Evolutionary conservation across 2,888 invertebrate genomes (phyloP).

Genomic region (Lumbricus terrestris): DNA sequence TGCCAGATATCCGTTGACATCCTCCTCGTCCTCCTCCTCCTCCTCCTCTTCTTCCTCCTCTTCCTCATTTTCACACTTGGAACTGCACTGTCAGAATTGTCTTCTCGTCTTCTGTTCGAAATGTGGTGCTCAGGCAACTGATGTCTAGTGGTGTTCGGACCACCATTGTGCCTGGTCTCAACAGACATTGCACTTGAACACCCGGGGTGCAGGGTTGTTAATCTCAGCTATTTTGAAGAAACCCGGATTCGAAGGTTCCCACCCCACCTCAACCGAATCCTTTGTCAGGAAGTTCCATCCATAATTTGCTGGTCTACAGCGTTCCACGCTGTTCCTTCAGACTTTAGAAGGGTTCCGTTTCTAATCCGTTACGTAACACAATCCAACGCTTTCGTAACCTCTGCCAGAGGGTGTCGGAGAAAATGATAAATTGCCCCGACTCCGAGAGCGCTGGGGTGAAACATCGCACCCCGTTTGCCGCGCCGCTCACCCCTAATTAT

Average conservation of each 20-base stretch:
- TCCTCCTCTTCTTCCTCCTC: too few relatives aligned
- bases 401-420: background rate
- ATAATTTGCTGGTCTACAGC: background rate
- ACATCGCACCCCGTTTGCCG: conserved; percentile 3
- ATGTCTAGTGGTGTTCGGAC: background rate
- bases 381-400: background rate
- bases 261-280: too few relatives aligned
- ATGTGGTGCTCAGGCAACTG: too few relatives aligned
- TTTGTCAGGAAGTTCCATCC: background rate
- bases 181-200: background rate
- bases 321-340: background rate
- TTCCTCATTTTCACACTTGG: too few relatives aligned
- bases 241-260: background rate
- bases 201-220: background rate
- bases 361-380: background rate
- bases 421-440: background rate
- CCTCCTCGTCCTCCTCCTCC: background rate
- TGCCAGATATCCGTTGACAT: too few relatives aligned
- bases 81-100: background rate
- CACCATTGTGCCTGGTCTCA: background rate
- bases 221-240: background rate
- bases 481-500: background rate
- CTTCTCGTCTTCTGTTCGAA: background rate
- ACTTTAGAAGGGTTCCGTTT: background rate
- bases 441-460: background rate